A percentile compares a stretch with the other conserved stretches of the same genome.
These are phyloP conservation scores for Cisticola juncidis DNA, from an alignment of 2,113 vertebrate species.

Conservation along the genomic window DNA sequence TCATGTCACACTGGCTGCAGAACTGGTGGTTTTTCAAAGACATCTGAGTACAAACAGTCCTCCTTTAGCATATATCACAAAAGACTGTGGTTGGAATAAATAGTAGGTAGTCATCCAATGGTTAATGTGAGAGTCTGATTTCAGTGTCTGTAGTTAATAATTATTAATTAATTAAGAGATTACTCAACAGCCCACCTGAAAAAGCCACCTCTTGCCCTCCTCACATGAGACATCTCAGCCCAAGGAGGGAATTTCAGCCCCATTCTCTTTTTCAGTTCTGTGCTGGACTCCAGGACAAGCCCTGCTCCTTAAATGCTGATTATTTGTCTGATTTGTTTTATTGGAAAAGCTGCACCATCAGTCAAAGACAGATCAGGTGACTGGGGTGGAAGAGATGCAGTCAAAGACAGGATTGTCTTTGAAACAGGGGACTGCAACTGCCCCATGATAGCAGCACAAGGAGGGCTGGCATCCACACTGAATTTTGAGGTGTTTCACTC, in stretches of 20 bases:
- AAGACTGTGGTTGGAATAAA: background rate
- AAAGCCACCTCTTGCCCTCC: background rate
- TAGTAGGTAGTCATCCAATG: background rate
- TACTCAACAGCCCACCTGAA: background rate
- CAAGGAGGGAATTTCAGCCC: background rate
- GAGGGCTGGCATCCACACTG: background rate
- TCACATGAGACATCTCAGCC: background rate
- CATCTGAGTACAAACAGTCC: background rate
- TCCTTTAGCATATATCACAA: background rate
- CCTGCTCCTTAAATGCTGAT: background rate
- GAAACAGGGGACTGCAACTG: rapidly evolving
- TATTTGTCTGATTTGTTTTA: background rate
- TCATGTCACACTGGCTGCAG: background rate
- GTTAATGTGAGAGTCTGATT: background rate
- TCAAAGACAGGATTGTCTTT: background rate
- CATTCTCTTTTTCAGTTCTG: background rate
- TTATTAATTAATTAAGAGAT: background rate
- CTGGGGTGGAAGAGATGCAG: background rate
- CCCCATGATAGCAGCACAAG: rapidly evolving
- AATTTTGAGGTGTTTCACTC: background rate
- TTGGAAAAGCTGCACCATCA: background rate
- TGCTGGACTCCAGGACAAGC: background rate
- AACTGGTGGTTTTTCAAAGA: background rate
- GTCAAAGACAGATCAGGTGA: background rate
- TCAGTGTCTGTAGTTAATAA: background rate